Evolutionary conservation across 2,113 vertebrate species (phyloP).

Genomic region (Coptodon rendalli): DNA sequence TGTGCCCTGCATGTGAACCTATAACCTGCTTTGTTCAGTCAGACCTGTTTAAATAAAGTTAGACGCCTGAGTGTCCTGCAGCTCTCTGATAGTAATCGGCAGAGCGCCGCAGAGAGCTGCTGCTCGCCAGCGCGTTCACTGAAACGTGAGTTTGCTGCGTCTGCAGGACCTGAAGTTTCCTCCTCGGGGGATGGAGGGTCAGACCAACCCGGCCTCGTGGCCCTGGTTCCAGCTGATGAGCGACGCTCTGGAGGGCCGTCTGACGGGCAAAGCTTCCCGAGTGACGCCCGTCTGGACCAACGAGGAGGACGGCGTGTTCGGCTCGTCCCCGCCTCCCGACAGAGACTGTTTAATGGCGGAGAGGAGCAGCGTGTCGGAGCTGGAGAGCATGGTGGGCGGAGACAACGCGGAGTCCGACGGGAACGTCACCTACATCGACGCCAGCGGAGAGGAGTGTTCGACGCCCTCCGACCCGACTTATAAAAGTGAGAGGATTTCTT

Average conservation of each 20-base stretch:
- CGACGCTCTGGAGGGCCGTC: slow-evolving; percentile 65
- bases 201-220: slow-evolving; percentile 68
- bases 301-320: slow-evolving; percentile 52
- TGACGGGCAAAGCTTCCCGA: slow-evolving; percentile 48
- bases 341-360: slow-evolving; percentile 37
- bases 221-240: slow-evolving; percentile 74
- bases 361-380: slow-evolving; percentile 48
- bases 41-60: neutral
- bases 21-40: neutral
- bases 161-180: slow-evolving; percentile 65
- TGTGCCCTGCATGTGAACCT: neutral
- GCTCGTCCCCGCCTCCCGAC: slow-evolving; percentile 29
- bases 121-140: neutral
- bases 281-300: slow-evolving; percentile 58
- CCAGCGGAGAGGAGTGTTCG: slow-evolving; percentile 61
- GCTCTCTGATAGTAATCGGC: neutral
- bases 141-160: neutral
- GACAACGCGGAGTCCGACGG: slow-evolving; percentile 18
- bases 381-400: slow-evolving; percentile 41
- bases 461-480: slow-evolving; percentile 55
- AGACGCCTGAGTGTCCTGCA: neutral
- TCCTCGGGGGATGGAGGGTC: slow-evolving; percentile 61
- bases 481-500: slow-evolving; percentile 39
- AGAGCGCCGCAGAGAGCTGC: rapidly evolving
- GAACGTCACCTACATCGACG: slow-evolving; percentile 58